phyloP scores from a whole-genome alignment of 1,140 invertebrate species.

The Neodiprion pinetum region DNA sequence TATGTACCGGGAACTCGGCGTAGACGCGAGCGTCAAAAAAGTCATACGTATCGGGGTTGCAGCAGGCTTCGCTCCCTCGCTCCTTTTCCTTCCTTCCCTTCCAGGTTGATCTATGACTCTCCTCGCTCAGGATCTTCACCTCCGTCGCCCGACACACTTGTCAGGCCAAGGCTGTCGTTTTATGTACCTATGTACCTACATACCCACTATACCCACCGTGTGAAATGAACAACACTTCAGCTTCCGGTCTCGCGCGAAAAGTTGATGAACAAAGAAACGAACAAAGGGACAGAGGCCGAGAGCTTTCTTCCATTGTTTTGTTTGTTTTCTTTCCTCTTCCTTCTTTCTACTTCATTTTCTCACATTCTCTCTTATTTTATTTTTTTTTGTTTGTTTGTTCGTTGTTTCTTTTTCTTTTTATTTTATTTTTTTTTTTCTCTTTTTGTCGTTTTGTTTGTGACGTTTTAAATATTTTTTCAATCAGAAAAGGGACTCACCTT shows the following conservation, averaged over 20 bases:
- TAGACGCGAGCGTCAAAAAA: background rate
- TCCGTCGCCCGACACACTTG: background rate
- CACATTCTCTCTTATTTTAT: background rate
- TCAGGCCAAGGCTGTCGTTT: background rate
- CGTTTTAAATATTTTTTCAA: too few species aligned
- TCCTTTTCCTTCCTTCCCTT: background rate
- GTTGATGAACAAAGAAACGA: background rate
- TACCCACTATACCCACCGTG: background rate
- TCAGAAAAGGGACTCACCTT: slow-evolving; percentile 74
- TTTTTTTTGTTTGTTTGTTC: background rate
- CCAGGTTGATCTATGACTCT: background rate
- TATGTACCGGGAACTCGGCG: background rate
- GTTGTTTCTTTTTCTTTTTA: too few species aligned
- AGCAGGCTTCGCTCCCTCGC: background rate
- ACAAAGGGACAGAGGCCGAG: background rate
- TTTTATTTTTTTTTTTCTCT: too few species aligned
- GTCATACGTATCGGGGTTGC: background rate
- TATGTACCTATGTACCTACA: too few species aligned
- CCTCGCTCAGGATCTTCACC: background rate
- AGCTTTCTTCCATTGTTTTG: too few species aligned
- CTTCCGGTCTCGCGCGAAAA: background rate
- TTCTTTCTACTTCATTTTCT: background rate
- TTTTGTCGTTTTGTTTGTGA: too few species aligned
- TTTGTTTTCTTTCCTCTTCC: background rate
- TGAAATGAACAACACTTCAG: background rate